Evolutionary conservation across 2,113 vertebrate genomes (phyloP).

Genomic region (Cryptotis parvus): DNA sequence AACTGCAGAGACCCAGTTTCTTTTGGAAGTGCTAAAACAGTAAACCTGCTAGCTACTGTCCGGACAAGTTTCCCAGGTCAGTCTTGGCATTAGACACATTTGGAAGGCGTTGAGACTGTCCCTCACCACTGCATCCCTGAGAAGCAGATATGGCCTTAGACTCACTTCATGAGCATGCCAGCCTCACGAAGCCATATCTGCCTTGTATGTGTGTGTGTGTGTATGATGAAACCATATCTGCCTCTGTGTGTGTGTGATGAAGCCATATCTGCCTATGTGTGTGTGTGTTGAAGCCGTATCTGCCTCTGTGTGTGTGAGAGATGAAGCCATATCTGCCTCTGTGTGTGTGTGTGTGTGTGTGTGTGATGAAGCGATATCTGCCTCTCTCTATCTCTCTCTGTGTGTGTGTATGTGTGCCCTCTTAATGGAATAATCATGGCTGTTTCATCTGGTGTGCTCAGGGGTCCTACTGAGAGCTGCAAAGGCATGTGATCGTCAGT

Average conservation of each 20-base stretch:
- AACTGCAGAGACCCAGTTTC: neutral
- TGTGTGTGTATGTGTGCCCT: neutral
- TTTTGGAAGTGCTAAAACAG: neutral
- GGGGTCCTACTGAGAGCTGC: neutral
- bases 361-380: too few species aligned
- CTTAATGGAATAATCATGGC: neutral
- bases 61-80: neutral
- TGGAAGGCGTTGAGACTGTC: neutral
- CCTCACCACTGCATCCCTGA: neutral
- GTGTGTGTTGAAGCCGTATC: too few species aligned
- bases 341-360: too few species aligned
- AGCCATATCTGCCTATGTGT: too few species aligned
- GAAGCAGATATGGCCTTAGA: neutral
- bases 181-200: neutral
- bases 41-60: neutral
- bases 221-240: too few species aligned
- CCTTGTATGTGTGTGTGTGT: too few species aligned
- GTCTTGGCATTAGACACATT: neutral
- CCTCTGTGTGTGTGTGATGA: too few species aligned
- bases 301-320: too few species aligned
- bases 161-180: neutral
- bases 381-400: too few species aligned
- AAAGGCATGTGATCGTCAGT: neutral
- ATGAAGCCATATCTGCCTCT: neutral
- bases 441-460: fast-evolving